These are phyloP conservation scores for Drosophila persimilis DNA, from an alignment of 1,140 invertebrate genomes.

Conservation along the genomic window DNA sequence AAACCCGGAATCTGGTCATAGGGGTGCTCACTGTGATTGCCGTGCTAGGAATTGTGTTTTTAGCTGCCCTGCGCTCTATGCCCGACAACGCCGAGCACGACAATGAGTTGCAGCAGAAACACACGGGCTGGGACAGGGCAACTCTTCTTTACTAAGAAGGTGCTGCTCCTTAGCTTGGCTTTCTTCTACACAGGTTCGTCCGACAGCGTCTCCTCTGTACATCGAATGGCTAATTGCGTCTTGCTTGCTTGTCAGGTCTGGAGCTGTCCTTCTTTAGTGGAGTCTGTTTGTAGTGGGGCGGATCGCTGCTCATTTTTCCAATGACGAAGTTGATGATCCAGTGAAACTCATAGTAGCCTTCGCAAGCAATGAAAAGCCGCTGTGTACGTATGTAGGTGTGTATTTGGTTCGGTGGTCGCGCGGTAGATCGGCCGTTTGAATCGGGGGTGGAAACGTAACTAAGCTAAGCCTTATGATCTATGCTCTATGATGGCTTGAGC, in stretches of 20 bases:
- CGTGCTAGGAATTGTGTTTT: slow-evolving; percentile 87
- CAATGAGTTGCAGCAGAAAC: slow-evolving; percentile 85
- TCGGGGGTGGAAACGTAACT: too few relatives aligned
- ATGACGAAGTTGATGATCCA: too few relatives aligned
- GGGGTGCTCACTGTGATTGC: slow-evolving; percentile 88
- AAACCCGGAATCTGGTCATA: slow-evolving; percentile 89
- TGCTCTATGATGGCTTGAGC: too few relatives aligned
- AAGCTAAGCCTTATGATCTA: too few relatives aligned
- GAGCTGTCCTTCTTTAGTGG: slow-evolving; percentile 96
- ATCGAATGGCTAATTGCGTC: slow-evolving; percentile 80
- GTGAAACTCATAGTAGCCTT: too few relatives aligned
- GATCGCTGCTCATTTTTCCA: too few relatives aligned
- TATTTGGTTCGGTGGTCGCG: too few relatives aligned
- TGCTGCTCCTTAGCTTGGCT: slow-evolving; percentile 92
- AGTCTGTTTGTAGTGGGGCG: too few relatives aligned
- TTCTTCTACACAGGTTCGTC: slow-evolving; percentile 91
- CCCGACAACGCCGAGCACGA: slow-evolving; percentile 85
- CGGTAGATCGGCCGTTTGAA: too few relatives aligned
- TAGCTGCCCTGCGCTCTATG: slow-evolving; percentile 86
- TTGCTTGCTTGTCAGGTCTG: slow-evolving; percentile 92
- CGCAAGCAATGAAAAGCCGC: too few relatives aligned
- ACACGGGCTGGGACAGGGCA: slow-evolving; percentile 86
- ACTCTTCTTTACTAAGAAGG: slow-evolving; percentile 91
- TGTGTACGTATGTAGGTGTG: too few relatives aligned
- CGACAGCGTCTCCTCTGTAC: slow-evolving; percentile 83